Evolutionary conservation across 2,888 invertebrate species (phyloP).

Genomic region (Ischnus inquisitorius): DNA sequence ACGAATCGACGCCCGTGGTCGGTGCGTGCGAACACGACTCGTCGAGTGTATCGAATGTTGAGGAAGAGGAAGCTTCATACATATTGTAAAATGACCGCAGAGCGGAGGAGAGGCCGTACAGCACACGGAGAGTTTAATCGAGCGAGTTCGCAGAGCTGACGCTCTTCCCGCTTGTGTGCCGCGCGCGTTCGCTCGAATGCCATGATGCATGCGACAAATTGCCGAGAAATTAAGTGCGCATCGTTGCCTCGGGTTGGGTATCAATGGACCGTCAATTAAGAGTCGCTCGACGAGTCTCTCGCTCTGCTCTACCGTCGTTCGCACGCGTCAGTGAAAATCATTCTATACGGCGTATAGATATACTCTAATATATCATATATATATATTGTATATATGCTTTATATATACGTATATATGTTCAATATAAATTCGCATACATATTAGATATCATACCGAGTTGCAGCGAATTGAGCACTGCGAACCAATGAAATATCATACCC

Average conservation of each 20-base stretch:
- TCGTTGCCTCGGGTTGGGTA: constrained; percentile 67
- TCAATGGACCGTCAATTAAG: constrained; percentile 71
- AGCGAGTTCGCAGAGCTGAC: constrained; percentile 54
- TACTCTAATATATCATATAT: no score
- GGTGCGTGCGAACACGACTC: neutral
- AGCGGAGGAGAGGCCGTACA: constrained; percentile 19
- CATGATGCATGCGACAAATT: constrained; percentile 66
- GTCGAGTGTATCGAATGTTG: constrained; percentile 58
- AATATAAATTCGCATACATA: neutral
- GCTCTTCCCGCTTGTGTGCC: constrained; percentile 36
- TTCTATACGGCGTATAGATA: neutral
- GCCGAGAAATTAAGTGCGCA: constrained; percentile 68
- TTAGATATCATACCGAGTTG: neutral
- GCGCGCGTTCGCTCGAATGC: constrained; percentile 24
- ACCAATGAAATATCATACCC: constrained; percentile 29
- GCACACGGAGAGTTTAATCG: constrained; percentile 64
- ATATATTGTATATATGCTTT: no score
- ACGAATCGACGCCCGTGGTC: constrained; percentile 14
- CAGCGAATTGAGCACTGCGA: neutral
- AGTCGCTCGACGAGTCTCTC: constrained; percentile 70
- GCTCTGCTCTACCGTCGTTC: neutral
- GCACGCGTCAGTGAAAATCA: constrained; percentile 52
- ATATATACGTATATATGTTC: neutral
- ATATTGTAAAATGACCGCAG: constrained; percentile 62
- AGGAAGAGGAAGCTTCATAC: constrained; percentile 44